A percentile compares a stretch with the other conserved stretches of the same genome.
Evolutionary conservation across 1,140 invertebrate genomes (phyloP).

Genomic region (Steinernema feltiae): DNA sequence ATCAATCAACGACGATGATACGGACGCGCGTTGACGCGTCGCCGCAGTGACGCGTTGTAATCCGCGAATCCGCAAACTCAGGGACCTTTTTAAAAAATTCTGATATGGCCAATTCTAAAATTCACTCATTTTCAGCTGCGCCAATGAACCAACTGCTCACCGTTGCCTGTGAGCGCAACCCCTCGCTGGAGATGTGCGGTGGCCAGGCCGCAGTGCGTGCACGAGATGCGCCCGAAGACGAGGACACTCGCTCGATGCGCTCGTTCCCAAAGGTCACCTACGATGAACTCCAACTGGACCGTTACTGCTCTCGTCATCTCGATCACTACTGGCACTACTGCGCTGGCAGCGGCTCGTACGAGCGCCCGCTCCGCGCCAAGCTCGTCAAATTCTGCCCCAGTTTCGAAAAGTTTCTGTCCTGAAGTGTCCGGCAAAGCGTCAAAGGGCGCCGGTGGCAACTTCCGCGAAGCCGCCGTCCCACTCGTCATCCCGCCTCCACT

Average conservation of each 20-base stretch:
- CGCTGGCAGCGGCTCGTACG: slow-evolving; percentile 12
- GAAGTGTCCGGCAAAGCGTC: slow-evolving; percentile 17
- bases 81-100: neutral
- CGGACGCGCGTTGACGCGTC: too few relatives aligned
- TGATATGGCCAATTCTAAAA: too few relatives aligned
- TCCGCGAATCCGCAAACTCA: neutral
- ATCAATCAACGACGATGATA: too few relatives aligned
- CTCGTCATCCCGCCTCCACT: slow-evolving; percentile 35
- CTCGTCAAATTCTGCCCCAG: slow-evolving; percentile 41
- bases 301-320: slow-evolving; percentile 13
- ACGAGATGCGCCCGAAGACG: neutral
- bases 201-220: neutral
- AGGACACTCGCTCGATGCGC: slow-evolving; percentile 7
- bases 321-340: slow-evolving; percentile 38
- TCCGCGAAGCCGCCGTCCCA: slow-evolving; percentile 12
- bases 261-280: neutral
- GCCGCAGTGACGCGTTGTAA: neutral
- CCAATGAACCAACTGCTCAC: neutral
- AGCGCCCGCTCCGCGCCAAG: slow-evolving; percentile 24
- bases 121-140: slow-evolving; percentile 5
- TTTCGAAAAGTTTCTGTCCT: slow-evolving; percentile 42
- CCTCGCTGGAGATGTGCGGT: slow-evolving; percentile 3
- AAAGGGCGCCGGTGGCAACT: neutral
- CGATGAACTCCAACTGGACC: neutral
- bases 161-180: neutral